Conservation (phyloP, 1,140 invertebrate species). For the Cotesia vestalis region DNA sequence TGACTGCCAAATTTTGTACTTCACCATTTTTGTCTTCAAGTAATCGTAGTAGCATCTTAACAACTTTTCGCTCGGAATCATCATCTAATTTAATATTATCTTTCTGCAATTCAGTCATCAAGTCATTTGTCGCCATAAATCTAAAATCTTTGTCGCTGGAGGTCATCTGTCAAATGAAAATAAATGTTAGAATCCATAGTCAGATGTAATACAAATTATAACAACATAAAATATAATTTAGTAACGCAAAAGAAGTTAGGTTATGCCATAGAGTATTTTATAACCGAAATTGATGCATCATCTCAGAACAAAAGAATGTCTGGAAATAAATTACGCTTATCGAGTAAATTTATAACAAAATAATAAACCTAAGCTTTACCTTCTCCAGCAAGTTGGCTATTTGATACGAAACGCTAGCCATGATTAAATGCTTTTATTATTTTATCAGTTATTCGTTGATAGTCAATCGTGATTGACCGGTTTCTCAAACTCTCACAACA, state of each 20-base stretch:
- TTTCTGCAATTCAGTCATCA: slow-evolving; percentile 98
- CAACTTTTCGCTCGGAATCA: slow-evolving; percentile 98
- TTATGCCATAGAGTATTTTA: not conserved
- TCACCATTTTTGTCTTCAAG: slow-evolving; percentile 99
- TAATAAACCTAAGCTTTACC: slow-evolving; percentile 65
- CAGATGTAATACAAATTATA: too few species aligned
- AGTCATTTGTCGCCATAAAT: slow-evolving; percentile 99
- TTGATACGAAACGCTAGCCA: slow-evolving; percentile 94
- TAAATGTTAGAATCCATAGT: slow-evolving; percentile 6
- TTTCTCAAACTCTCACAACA: too few species aligned
- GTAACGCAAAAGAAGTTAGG: not conserved
- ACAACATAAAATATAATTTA: too few species aligned
- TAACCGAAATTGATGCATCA: not conserved
- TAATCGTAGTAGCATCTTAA: slow-evolving; percentile 92
- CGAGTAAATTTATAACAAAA: too few species aligned
- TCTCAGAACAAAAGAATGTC: slow-evolving; percentile 14
- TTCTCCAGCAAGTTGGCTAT: slow-evolving; percentile 97
- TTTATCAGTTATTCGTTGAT: too few species aligned
- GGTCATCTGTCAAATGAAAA: slow-evolving; percentile 82
- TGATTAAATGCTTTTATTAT: slow-evolving; percentile 61
- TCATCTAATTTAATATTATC: slow-evolving; percentile 99
- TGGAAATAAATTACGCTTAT: not conserved
- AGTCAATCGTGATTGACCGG: too few species aligned
- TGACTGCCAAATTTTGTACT: slow-evolving; percentile 99
- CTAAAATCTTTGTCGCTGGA: slow-evolving; percentile 99